A percentile compares a stretch with the other conserved stretches of the same genome.
Conservation (phyloP, 2,113 vertebrate species). For the Callospermophilus lateralis region DNA sequence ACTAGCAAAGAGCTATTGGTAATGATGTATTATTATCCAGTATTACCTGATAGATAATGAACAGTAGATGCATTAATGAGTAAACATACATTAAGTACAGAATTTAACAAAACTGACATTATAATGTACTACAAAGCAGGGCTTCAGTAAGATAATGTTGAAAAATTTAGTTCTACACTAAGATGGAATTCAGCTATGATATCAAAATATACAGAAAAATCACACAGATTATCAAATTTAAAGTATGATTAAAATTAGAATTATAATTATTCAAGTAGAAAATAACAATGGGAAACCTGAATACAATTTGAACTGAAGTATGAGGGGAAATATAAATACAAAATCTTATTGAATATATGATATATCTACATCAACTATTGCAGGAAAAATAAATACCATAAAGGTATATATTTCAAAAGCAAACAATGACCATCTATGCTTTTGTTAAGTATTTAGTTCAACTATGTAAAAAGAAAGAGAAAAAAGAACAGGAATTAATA, state of each 20-base stretch:
- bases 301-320: background rate
- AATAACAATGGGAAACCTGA: background rate
- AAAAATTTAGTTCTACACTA: background rate
- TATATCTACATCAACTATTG: background rate
- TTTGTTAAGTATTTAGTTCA: background rate
- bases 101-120: background rate
- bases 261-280: background rate
- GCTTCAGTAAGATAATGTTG: background rate
- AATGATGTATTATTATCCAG: background rate
- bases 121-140: background rate
- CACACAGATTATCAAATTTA: background rate
- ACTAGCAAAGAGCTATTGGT: background rate
- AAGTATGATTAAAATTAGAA: background rate
- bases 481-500: background rate
- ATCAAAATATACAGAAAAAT: background rate
- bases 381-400: background rate
- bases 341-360: no score
- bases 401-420: background rate
- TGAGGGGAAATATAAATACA: no score
- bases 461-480: background rate
- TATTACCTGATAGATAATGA: background rate
- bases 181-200: background rate
- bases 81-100: background rate
- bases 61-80: background rate
- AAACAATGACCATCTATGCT: no score